These are phyloP conservation scores for Aleadryas rufinucha DNA, from an alignment of 2,113 vertebrate genomes.

Conservation along the genomic window DNA sequence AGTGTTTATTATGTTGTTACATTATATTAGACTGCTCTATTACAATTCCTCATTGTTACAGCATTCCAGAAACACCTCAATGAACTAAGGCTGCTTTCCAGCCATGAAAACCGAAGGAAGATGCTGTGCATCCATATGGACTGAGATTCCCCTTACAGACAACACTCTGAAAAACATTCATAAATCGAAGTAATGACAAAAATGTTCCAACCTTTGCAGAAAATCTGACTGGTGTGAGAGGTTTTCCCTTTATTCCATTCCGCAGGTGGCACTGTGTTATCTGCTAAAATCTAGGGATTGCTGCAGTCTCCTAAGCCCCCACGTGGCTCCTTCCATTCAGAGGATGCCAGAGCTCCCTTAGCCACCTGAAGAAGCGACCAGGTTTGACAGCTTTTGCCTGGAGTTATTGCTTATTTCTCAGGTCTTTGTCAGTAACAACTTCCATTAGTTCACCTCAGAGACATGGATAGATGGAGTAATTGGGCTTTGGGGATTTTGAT, in stretches of 20 bases:
- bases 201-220: neutral
- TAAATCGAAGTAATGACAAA: neutral
- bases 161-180: neutral
- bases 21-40: neutral
- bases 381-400: neutral
- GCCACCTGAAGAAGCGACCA: neutral
- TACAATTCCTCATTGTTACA: neutral
- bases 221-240: neutral
- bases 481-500: neutral
- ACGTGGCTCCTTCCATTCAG: neutral
- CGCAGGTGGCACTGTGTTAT: neutral
- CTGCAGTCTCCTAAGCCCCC: neutral
- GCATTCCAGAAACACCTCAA: neutral
- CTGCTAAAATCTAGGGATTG: neutral
- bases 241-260: neutral
- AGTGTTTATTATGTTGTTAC: neutral
- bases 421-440: neutral
- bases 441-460: neutral
- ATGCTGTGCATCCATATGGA: neutral
- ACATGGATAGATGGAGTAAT: neutral
- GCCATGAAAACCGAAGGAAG: neutral
- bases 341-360: neutral
- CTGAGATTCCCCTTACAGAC: neutral
- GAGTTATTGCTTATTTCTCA: neutral
- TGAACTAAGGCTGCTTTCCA: neutral